A percentile compares a stretch with the other conserved stretches of the same genome.
Evolutionary conservation across 2,113 vertebrate species (phyloP).

Genomic region (Morone saxatilis): DNA sequence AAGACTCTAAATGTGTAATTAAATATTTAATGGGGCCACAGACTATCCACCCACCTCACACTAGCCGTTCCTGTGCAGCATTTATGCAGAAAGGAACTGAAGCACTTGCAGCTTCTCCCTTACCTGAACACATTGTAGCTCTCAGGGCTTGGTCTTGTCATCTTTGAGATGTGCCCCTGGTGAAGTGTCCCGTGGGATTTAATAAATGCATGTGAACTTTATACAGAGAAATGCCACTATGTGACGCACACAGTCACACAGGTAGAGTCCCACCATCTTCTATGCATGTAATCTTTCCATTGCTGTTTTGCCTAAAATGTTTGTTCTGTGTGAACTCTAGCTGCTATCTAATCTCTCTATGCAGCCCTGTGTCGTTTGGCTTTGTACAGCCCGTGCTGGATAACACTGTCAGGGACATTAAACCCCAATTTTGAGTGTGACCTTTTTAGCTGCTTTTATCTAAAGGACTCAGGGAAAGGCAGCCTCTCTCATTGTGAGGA

Average conservation of each 20-base stretch:
- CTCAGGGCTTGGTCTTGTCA: conserved; percentile 19
- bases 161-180: conserved; percentile 30
- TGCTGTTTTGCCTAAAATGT: conserved; percentile 41
- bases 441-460: conserved; percentile 71
- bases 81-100: conserved; percentile 27
- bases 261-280: not conserved
- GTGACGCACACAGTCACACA: not conserved
- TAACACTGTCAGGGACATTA: conserved; percentile 59
- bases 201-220: conserved; percentile 54
- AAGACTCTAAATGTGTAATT: conserved; percentile 73
- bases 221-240: conserved; percentile 35
- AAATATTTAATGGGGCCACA: conserved; percentile 73
- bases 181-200: conserved; percentile 31
- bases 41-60: conserved; percentile 38
- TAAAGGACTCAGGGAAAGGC: conserved; percentile 31
- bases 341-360: conserved; percentile 58
- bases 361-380: conserved; percentile 54
- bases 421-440: conserved; percentile 65
- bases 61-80: conserved; percentile 26
- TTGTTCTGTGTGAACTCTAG: conserved; percentile 53
- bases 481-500: conserved; percentile 32
- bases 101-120: not conserved
- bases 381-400: conserved; percentile 50
- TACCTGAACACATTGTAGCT: conserved; percentile 35
- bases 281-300: conserved; percentile 2